Evolutionary conservation across 2,113 vertebrate species (phyloP).

Genomic region (Myrmecobius fasciatus): DNA sequence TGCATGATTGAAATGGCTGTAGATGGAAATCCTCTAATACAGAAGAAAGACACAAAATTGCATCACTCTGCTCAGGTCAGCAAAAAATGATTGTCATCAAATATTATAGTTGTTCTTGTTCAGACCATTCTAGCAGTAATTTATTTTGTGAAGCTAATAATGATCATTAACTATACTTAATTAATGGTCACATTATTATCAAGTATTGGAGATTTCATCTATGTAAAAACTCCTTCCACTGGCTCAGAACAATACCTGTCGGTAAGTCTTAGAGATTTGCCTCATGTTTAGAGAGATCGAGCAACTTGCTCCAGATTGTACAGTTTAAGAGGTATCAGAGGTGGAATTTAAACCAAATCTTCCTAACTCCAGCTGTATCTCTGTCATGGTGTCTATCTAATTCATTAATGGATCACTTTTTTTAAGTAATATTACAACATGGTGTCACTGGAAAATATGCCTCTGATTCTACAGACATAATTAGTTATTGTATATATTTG

Average conservation of each 20-base stretch:
- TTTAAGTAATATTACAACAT: neutral
- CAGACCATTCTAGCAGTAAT: slow-evolving; percentile 39
- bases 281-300: neutral
- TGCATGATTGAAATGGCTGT: slow-evolving; percentile 90
- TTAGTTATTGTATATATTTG: slow-evolving; percentile 46
- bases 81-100: slow-evolving; percentile 15
- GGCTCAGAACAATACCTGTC: neutral
- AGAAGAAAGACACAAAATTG: slow-evolving; percentile 79
- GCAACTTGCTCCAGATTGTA: neutral
- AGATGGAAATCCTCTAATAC: slow-evolving; percentile 83
- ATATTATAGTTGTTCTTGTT: neutral
- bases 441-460: slow-evolving; percentile 34
- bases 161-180: slow-evolving; percentile 20
- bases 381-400: neutral
- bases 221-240: slow-evolving; percentile 8
- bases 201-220: neutral
- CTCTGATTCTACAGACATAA: slow-evolving; percentile 24
- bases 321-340: neutral
- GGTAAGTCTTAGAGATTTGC: neutral
- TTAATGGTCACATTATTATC: slow-evolving; percentile 9
- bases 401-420: neutral
- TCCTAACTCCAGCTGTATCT: neutral
- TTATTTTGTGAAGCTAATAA: slow-evolving; percentile 23
- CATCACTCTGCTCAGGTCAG: slow-evolving; percentile 84
- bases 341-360: neutral